A percentile compares a stretch with the other conserved stretches of the same genome.
These are phyloP conservation scores for Saguinus midas DNA, from an alignment of 2,113 vertebrate genomes.

Conservation along the genomic window DNA sequence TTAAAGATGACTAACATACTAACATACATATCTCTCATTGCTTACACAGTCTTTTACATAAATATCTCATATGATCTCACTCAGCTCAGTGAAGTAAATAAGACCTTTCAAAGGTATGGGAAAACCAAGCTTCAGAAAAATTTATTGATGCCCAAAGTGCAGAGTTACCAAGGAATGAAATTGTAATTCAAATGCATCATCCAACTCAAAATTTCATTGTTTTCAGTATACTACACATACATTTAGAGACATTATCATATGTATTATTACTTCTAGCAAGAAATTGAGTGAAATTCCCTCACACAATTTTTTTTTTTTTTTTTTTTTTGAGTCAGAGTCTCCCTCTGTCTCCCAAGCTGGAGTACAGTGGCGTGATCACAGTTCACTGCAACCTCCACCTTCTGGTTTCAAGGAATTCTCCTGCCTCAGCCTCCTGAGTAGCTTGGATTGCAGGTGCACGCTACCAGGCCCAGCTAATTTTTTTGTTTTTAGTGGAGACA, in stretches of 20 bases:
- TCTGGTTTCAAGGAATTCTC: no score
- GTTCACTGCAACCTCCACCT: no score
- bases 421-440: no score
- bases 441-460: no score
- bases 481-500: no score
- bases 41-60: not conserved
- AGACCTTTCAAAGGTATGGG: not conserved
- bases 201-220: constrained; percentile 1
- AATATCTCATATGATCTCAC: constrained; percentile 7
- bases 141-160: not conserved
- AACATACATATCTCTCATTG: not conserved
- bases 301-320: not conserved
- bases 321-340: no score
- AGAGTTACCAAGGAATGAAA: not conserved
- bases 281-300: constrained; percentile 19
- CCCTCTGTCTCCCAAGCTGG: no score
- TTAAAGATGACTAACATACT: constrained; percentile 29
- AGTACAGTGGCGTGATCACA: no score
- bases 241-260: not conserved
- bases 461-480: no score
- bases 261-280: constrained; percentile 33
- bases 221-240: not conserved
- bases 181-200: constrained; percentile 16
- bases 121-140: constrained; percentile 8
- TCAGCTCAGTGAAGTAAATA: not conserved